These are phyloP conservation scores for Bathybates hornii DNA, from an alignment of 2,113 vertebrate genomes.

Conservation along the genomic window DNA sequence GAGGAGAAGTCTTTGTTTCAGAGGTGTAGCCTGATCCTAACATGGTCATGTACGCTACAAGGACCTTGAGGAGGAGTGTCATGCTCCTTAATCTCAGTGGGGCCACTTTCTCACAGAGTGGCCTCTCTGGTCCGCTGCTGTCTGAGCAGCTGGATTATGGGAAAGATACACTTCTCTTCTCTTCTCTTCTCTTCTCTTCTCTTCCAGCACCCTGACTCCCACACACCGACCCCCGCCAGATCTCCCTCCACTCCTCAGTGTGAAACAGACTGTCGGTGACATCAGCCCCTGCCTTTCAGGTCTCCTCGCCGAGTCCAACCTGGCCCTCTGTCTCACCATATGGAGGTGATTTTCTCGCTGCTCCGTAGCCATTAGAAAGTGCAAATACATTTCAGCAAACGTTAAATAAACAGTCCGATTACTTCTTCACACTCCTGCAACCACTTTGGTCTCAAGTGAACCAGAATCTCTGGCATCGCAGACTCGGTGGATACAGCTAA, in stretches of 20 bases:
- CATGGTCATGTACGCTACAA: conserved; percentile 38
- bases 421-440: conserved; percentile 61
- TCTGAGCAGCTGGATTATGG: conserved; percentile 27
- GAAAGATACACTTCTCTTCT: not conserved
- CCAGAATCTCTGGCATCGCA: conserved; percentile 36
- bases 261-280: conserved; percentile 34
- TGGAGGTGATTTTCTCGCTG: conserved; percentile 58
- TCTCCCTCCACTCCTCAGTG: not conserved
- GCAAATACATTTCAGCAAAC: conserved; percentile 58
- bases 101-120: conserved; percentile 48
- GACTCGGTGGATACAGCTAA: conserved; percentile 9
- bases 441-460: conserved; percentile 55
- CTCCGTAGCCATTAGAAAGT: conserved; percentile 35
- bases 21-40: conserved; percentile 9
- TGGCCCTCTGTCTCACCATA: conserved; percentile 48
- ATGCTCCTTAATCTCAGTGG: conserved; percentile 48
- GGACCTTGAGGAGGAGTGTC: conserved; percentile 22
- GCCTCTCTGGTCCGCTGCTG: conserved; percentile 2
- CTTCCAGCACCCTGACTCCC: not conserved
- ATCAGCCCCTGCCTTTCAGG: conserved; percentile 31
- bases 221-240: not conserved
- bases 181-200: not conserved
- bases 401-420: conserved; percentile 66
- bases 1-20: conserved; percentile 2
- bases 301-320: not conserved